Percentiles rank a stretch among this genome's conserved stretches.
These are phyloP conservation scores for Phrynosoma blainvillii DNA, from an alignment of 2,113 vertebrate genomes.

Conservation along the genomic window DNA sequence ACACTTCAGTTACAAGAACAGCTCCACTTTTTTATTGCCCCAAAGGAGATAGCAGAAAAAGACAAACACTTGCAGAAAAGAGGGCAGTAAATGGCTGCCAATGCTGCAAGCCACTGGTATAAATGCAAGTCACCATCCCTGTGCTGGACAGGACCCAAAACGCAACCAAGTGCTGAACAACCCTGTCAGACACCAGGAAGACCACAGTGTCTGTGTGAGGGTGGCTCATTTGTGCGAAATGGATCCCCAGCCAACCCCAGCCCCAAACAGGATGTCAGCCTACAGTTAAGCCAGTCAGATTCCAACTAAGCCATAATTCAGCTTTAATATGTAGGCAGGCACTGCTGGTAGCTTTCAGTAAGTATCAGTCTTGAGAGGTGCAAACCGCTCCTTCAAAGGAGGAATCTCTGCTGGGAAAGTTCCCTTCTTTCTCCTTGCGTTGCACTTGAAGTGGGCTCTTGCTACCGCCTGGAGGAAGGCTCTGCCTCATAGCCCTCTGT, in stretches of 20 bases:
- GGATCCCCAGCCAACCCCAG: not conserved
- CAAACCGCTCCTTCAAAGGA: too few relatives aligned
- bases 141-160: not conserved
- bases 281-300: not conserved
- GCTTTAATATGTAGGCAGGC: not conserved
- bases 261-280: too few relatives aligned
- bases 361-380: not conserved
- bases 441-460: too few relatives aligned
- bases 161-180: not conserved
- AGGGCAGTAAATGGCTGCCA: not conserved
- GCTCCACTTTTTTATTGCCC: not conserved
- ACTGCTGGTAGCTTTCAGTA: not conserved
- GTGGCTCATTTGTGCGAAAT: not conserved
- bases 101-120: too few relatives aligned
- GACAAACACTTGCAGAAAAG: not conserved
- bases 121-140: not conserved
- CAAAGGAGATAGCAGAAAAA: not conserved
- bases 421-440: fast-evolving
- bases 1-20: not conserved
- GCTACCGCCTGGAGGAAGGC: slow-evolving; percentile 52
- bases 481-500: slow-evolving; percentile 83
- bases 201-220: too few relatives aligned
- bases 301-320: not conserved
- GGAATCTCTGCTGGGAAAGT: too few relatives aligned
- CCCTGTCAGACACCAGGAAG: not conserved